These are phyloP conservation scores for Bungarus multicinctus DNA, from an alignment of 2,113 vertebrate genomes.

Conservation along the genomic window DNA sequence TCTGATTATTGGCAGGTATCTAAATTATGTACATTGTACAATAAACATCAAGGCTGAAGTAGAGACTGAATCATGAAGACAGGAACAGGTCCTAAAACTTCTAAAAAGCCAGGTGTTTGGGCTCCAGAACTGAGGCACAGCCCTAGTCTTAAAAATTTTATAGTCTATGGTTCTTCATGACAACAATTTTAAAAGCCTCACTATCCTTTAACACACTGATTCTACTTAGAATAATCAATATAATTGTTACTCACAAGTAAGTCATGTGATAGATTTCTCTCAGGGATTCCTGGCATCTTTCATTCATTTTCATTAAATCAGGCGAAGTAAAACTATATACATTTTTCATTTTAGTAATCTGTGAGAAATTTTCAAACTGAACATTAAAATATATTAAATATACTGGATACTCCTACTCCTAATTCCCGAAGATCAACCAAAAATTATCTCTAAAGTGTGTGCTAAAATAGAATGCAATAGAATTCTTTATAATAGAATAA, in stretches of 20 bases:
- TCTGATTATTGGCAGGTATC: background rate
- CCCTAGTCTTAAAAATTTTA: background rate
- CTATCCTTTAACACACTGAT: constrained; percentile 38
- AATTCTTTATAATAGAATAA: too few species aligned
- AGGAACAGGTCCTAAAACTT: background rate
- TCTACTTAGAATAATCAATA: constrained; percentile 33
- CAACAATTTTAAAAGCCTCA: background rate
- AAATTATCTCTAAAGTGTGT: rapidly evolving
- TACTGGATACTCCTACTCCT: constrained; percentile 15
- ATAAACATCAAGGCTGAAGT: background rate
- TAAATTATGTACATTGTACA: background rate
- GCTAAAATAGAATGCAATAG: background rate
- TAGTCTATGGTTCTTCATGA: background rate
- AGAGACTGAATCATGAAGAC: background rate
- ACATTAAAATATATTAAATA: constrained; percentile 22
- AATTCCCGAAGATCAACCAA: constrained; percentile 8
- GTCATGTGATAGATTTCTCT: constrained; percentile 98
- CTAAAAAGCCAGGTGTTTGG: background rate
- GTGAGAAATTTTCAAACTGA: constrained; percentile 46
- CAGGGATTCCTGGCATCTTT: constrained; percentile 91
- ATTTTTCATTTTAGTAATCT: constrained; percentile 89
- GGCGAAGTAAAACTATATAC: constrained; percentile 88
- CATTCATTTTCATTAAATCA: constrained; percentile 96
- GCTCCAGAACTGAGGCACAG: background rate
- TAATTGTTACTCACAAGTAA: constrained; percentile 83